Percentiles rank a stretch among this genome's conserved stretches.
These are phyloP conservation scores for Ariolimax columbianus DNA, from an alignment of 2,888 invertebrate species.

Conservation along the genomic window DNA sequence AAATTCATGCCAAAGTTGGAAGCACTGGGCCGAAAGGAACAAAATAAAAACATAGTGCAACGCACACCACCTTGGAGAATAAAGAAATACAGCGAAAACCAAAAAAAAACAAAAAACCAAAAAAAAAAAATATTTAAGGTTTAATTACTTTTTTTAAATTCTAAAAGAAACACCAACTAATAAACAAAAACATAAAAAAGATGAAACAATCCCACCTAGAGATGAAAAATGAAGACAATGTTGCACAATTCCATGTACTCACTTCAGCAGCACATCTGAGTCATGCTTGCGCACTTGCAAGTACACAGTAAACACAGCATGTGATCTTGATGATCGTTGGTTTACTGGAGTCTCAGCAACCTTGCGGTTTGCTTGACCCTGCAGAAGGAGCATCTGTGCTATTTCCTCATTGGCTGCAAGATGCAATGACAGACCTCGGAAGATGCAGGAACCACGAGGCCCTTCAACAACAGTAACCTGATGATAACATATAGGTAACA, in stretches of 20 bases:
- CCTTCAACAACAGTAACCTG: constrained; percentile 75
- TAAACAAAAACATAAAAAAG: neutral
- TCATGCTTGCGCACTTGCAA: constrained; percentile 69
- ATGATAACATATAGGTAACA: neutral
- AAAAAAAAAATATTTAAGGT: too few species aligned
- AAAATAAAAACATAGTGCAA: too few species aligned
- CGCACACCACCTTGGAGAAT: too few species aligned
- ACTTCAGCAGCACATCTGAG: constrained; percentile 72
- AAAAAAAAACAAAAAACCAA: too few species aligned
- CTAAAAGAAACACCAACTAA: neutral
- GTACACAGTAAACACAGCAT: constrained; percentile 75
- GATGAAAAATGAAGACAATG: neutral
- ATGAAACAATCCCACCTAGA: neutral
- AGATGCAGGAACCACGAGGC: constrained; percentile 66
- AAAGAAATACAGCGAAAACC: too few species aligned
- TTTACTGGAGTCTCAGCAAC: constrained; percentile 77
- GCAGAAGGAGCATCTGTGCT: constrained; percentile 73
- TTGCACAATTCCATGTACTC: too few species aligned
- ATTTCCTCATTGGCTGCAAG: constrained; percentile 74
- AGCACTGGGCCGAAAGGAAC: too few species aligned
- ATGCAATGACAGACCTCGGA: constrained; percentile 73
- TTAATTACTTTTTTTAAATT: neutral
- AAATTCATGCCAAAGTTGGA: too few species aligned
- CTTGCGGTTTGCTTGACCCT: constrained; percentile 73
- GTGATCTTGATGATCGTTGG: constrained; percentile 75